Conservation (phyloP, 1,140 invertebrate genomes). For the Gonioctena quinquepunctata region DNA sequence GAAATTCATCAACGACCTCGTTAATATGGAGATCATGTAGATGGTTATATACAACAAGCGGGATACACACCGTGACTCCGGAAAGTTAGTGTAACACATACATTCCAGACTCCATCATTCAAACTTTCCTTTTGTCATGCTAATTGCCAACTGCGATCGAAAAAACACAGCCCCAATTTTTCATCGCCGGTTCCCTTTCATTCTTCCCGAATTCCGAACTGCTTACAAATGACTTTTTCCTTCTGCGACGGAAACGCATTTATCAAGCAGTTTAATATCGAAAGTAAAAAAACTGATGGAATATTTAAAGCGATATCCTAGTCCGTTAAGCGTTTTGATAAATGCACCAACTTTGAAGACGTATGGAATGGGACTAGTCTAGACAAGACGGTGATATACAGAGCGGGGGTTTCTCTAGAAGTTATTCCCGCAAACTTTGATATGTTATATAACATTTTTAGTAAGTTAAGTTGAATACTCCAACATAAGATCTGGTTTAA, state of each 20-base stretch:
- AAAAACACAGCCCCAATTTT: background rate
- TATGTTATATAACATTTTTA: too few relatives aligned
- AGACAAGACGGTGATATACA: background rate
- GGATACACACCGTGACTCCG: too few relatives aligned
- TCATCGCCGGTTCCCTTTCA: background rate
- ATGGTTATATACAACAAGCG: too few relatives aligned
- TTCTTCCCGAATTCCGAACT: background rate
- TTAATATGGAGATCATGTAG: too few relatives aligned
- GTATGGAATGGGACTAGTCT: background rate
- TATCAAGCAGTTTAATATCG: conserved; percentile 2
- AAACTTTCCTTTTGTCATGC: background rate
- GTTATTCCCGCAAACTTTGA: too few relatives aligned
- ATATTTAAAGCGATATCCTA: conserved; percentile 1
- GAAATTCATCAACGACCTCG: too few relatives aligned
- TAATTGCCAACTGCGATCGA: background rate
- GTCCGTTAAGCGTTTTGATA: background rate
- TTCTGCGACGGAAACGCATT: background rate
- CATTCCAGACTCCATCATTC: too few relatives aligned
- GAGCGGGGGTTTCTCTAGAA: too few relatives aligned
- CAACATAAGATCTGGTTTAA: too few relatives aligned
- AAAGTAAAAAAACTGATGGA: background rate
- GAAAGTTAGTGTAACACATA: too few relatives aligned
- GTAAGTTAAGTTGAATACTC: too few relatives aligned
- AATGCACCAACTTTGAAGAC: conserved; percentile 1
- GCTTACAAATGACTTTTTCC: background rate